Conservation (phyloP, 2,888 invertebrate genomes). For the Folsomia candida region DNA sequence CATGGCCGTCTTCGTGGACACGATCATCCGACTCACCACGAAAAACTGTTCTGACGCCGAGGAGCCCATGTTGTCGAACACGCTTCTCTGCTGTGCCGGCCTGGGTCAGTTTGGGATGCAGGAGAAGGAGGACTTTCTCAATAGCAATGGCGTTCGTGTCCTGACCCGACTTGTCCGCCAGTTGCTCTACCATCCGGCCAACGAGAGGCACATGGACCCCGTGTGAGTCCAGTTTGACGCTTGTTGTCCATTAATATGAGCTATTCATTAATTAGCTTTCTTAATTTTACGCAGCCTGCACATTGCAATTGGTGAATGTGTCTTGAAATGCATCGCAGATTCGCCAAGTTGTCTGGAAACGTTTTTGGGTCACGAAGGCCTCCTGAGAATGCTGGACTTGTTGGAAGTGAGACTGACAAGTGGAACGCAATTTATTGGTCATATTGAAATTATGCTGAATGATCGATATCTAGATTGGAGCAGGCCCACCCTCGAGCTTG, state of each 20-base stretch:
- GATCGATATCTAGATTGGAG: constrained; percentile 30
- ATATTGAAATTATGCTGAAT: not conserved
- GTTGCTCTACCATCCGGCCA: constrained; percentile 31
- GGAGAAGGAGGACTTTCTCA: constrained; percentile 34
- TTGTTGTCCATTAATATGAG: not conserved
- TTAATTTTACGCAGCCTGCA: constrained; percentile 28
- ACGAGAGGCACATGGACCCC: constrained; percentile 41
- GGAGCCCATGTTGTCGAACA: constrained; percentile 33
- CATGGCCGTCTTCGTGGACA: constrained; percentile 27
- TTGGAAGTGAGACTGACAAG: constrained; percentile 37
- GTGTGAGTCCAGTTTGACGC: too few species aligned
- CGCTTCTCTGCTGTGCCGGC: constrained; percentile 33
- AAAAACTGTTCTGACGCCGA: constrained; percentile 29
- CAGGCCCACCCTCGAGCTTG: constrained; percentile 30
- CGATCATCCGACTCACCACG: constrained; percentile 22
- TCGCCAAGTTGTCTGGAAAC: constrained; percentile 39
- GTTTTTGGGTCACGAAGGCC: constrained; percentile 43
- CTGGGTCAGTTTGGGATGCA: constrained; percentile 31
- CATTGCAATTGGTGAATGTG: constrained; percentile 40
- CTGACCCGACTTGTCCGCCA: constrained; percentile 36
- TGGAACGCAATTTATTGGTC: not conserved
- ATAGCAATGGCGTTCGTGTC: constrained; percentile 37
- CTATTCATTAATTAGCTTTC: not conserved
- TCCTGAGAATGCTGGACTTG: constrained; percentile 43
- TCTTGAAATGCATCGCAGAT: constrained; percentile 37